Evolutionary conservation across 2,797 vertebrate genomes (phyloP), one percentile per base, ranked within the genome.

Genomic region (Sebastes cheni): DNA sequence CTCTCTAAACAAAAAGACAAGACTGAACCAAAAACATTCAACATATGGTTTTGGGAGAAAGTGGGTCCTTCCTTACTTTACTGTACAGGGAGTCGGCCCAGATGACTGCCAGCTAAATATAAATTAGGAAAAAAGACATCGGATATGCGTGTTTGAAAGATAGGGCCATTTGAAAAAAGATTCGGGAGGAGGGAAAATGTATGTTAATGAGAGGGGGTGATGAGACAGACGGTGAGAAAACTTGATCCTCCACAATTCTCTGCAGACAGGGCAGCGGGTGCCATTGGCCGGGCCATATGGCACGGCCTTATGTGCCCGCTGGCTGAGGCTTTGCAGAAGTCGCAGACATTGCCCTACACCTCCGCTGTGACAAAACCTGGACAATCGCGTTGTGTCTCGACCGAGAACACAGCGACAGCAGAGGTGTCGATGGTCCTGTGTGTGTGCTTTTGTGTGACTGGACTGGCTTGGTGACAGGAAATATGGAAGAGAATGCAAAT

Each of bases 231-330:
- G 92, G 88, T 87, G 89, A 87, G 66, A 78, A 70, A 67, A 90
- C 84, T 66, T 81, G 89, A 93, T 90, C 89, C 80, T 75, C 36
- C 46, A 62, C 74, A 58, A 29, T 25, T 77, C 89, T 90, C 89
- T 73, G 78, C 86, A 92, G 90, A 92, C 85, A 69, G 84, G 30
- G 55, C 16, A 74, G 75, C 22, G 68, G 77, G 87, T 78, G 80
- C 74, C 61, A 61, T 55, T 34, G 82, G 81, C 78, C 89, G 36
- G 75, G 66, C 88, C 94, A 95, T 92, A 93, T 93, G 93, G 90
- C 86, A 18, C 12, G n/a, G 75, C 94, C 92, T 90, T 90, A 83
- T 94, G 92, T 73, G 83, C 89, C 91, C 66, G 82, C 89, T 91
- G 91, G 85, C 89, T 86, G 23, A 11, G 72, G 86, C 83, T 61